Percentiles rank a stretch among this genome's conserved stretches.
phyloP scores from a whole-genome alignment of 2,888 invertebrate genomes.

The Gari tellinella region DNA sequence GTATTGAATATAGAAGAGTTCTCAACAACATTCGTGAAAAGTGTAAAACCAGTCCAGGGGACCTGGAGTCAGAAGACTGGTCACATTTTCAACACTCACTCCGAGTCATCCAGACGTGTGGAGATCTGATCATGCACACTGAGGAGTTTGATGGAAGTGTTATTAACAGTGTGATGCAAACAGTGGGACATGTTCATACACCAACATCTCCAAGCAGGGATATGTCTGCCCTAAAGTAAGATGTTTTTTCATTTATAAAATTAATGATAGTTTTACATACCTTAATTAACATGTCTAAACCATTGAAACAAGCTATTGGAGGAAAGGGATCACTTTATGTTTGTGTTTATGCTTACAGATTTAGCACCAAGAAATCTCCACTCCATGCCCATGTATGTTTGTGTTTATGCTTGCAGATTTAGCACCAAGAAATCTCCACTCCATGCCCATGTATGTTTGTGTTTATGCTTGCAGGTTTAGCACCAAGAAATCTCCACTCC shows the following conservation, averaged over 20 bases:
- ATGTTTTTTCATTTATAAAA: background rate
- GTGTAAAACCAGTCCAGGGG: slow-evolving; percentile 67
- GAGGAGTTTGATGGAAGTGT: slow-evolving; percentile 89
- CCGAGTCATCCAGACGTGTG: slow-evolving; percentile 83
- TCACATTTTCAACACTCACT: slow-evolving; percentile 84
- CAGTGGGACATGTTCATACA: slow-evolving; percentile 81
- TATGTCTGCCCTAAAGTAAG: slow-evolving; percentile 53
- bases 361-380: too few relatives aligned
- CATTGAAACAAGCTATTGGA: too few relatives aligned
- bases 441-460: too few relatives aligned
- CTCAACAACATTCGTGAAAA: slow-evolving; percentile 87
- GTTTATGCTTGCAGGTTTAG: too few relatives aligned
- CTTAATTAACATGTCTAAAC: too few relatives aligned
- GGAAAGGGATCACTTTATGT: too few relatives aligned
- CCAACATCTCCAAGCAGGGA: slow-evolving; percentile 71
- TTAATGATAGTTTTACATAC: too few relatives aligned
- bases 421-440: too few relatives aligned
- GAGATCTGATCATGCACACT: slow-evolving; percentile 88
- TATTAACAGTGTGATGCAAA: slow-evolving; percentile 87
- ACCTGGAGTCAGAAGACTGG: slow-evolving; percentile 81
- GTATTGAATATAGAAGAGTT: slow-evolving; percentile 88
- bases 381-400: too few relatives aligned
- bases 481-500: too few relatives aligned
- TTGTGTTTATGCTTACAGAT: too few relatives aligned
- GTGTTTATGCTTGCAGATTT: too few relatives aligned